Conservation (phyloP, 2,113 vertebrate genomes). For the Amazona vittata region DNA sequence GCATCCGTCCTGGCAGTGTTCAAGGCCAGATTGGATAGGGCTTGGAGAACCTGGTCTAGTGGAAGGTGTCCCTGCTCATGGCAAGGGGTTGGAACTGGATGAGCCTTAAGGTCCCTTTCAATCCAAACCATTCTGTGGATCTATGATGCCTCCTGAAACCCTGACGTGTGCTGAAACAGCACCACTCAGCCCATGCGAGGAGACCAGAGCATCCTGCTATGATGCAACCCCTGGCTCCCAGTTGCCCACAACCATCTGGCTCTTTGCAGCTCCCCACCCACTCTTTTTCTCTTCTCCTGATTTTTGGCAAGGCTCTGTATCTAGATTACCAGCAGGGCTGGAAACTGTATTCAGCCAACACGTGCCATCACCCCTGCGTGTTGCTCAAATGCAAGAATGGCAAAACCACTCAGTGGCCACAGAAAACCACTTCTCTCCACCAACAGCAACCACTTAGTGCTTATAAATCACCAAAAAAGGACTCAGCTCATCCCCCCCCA, state of each 20-base stretch:
- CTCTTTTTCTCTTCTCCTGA: neutral
- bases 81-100: neutral
- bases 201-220: neutral
- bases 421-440: neutral
- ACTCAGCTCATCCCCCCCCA: accelerated
- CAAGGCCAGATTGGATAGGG: neutral
- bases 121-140: neutral
- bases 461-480: neutral
- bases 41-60: neutral
- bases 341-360: neutral
- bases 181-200: accelerated
- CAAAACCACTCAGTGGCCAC: neutral
- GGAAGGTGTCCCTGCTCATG: neutral
- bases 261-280: neutral
- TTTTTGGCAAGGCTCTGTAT: neutral
- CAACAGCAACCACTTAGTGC: too few species aligned
- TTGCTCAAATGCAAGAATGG: accelerated
- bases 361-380: accelerated
- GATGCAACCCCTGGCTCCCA: neutral
- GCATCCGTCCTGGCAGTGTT: neutral
- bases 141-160: neutral
- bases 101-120: neutral
- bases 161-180: neutral
- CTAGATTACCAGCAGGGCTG: neutral
- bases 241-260: neutral